Conservation (phyloP, 2,888 invertebrate genomes). For the Rotaria macrura region DNA sequence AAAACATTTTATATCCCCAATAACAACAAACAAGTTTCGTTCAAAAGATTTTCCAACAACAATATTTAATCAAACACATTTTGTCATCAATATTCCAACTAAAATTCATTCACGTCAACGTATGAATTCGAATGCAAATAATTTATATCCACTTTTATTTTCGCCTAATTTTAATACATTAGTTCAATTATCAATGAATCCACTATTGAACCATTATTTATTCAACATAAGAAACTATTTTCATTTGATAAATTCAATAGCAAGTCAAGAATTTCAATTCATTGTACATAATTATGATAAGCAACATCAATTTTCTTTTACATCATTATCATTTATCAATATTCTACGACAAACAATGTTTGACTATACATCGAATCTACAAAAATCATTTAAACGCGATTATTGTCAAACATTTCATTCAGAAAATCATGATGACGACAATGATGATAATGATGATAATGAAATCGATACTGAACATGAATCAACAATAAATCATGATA, state of each 20-base stretch:
- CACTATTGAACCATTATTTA: neutral
- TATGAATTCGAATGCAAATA: neutral
- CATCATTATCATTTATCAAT: neutral
- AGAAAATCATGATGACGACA: neutral
- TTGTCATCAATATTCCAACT: neutral
- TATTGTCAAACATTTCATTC: neutral
- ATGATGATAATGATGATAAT: too few relatives aligned
- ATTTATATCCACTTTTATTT: neutral
- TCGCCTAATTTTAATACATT: neutral
- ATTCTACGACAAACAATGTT: neutral
- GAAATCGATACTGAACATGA: neutral
- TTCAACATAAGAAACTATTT: neutral
- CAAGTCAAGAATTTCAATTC: slow-evolving; percentile 19
- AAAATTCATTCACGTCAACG: neutral
- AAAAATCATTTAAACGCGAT: neutral
- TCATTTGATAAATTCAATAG: neutral
- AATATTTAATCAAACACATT: neutral
- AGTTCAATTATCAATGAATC: neutral
- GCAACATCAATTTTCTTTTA: neutral
- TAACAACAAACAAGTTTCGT: neutral
- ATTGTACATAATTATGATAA: neutral
- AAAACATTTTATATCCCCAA: neutral
- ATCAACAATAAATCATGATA: neutral
- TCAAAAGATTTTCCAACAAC: neutral
- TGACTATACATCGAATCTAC: neutral